phyloP scores from a whole-genome alignment of 2,113 vertebrate genomes.

The Boleophthalmus pectinirostris region DNA sequence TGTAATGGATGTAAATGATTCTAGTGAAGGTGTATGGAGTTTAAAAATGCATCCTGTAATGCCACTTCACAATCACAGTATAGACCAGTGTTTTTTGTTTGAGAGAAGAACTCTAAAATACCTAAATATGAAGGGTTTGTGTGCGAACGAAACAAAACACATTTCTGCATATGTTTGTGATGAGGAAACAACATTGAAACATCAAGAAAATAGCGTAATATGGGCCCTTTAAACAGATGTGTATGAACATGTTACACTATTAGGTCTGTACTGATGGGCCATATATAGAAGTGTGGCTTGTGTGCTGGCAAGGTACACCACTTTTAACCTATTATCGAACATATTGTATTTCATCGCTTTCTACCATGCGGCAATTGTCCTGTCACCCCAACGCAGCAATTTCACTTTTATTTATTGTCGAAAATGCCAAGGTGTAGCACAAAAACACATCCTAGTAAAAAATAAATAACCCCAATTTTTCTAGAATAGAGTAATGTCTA shows the following conservation, averaged over 20 bases:
- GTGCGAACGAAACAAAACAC: no score
- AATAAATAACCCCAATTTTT: slow-evolving; percentile 38
- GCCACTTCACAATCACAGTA: no score
- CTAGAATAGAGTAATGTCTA: slow-evolving; percentile 31
- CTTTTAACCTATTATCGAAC: not conserved
- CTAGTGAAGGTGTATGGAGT: no score
- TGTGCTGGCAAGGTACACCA: not conserved
- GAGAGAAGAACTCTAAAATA: no score
- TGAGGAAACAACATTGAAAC: no score
- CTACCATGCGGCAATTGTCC: slow-evolving; percentile 15
- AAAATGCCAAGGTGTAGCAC: slow-evolving; percentile 18
- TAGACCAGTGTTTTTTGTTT: no score
- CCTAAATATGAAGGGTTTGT: no score
- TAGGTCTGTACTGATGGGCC: not conserved
- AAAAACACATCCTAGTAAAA: not conserved
- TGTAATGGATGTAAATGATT: no score
- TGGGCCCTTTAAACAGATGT: no score
- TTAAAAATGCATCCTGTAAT: no score
- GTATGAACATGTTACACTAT: not conserved
- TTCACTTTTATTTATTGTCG: slow-evolving; percentile 20
- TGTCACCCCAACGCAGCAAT: slow-evolving; percentile 21
- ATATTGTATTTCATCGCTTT: not conserved
- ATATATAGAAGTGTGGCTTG: not conserved
- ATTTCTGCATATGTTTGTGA: no score
- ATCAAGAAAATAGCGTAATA: no score